These are phyloP conservation scores for Epinotia demarniana DNA, from an alignment of 2,888 invertebrate species.

Conservation along the genomic window DNA sequence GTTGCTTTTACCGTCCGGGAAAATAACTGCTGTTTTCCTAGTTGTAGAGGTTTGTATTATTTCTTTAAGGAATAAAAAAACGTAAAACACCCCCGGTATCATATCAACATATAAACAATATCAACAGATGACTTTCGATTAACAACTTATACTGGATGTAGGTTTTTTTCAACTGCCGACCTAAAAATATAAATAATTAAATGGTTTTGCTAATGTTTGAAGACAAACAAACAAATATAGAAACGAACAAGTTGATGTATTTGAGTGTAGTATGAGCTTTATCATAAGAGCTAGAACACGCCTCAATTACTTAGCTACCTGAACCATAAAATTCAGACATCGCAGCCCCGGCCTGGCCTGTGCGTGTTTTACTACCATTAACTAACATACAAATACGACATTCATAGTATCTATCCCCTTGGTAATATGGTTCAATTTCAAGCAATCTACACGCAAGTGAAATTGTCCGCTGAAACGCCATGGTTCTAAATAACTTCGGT, in stretches of 20 bases:
- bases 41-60: background rate
- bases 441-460: background rate
- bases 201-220: no score
- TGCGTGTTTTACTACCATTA: slow-evolving; percentile 2
- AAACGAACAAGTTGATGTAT: no score
- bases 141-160: no score
- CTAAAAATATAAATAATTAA: no score
- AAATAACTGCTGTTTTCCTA: background rate
- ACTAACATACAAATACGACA: background rate
- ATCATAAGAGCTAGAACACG: background rate
- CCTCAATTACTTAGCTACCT: slow-evolving; percentile 1
- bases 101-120: no score
- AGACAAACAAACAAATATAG: no score
- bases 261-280: no score
- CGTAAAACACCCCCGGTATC: no score
- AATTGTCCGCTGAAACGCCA: background rate
- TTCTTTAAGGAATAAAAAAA: no score
- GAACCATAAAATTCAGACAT: background rate
- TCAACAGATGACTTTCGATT: no score
- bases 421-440: slow-evolving; percentile 2
- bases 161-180: no score
- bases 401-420: background rate
- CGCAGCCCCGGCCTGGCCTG: background rate
- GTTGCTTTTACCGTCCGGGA: background rate
- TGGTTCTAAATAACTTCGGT: background rate